Percentiles rank a stretch among this genome's conserved stretches.
Conservation (phyloP, 2,113 vertebrate genomes). For the Chaetodon trifascialis region DNA sequence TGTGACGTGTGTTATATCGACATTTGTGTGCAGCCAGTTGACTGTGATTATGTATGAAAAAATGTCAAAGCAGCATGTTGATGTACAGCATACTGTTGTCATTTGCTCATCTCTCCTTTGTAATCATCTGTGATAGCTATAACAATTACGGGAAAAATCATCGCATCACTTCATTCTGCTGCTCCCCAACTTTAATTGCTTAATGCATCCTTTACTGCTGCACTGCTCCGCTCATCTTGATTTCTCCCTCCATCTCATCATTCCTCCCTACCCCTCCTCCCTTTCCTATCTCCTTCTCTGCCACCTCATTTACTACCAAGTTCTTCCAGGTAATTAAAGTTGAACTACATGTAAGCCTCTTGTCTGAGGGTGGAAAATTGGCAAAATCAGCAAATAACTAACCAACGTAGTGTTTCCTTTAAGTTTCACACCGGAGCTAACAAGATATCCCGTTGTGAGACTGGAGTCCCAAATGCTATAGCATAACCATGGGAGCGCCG, state of each 20-base stretch:
- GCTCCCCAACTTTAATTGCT: slow-evolving; percentile 91
- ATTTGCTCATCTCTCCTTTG: slow-evolving; percentile 77
- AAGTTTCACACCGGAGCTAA: slow-evolving; percentile 22
- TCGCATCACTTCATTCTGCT: slow-evolving; percentile 84
- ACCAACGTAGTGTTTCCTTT: slow-evolving; percentile 27
- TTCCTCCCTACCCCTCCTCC: slow-evolving; percentile 37
- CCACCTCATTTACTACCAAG: slow-evolving; percentile 65
- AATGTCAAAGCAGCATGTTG: slow-evolving; percentile 79
- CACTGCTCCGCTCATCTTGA: slow-evolving; percentile 64
- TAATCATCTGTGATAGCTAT: slow-evolving; percentile 89
- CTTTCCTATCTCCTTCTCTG: slow-evolving; percentile 70
- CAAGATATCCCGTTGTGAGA: slow-evolving; percentile 8
- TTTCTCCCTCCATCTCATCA: slow-evolving; percentile 56
- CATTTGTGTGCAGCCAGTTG: slow-evolving; percentile 48
- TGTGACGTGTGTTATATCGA: slow-evolving; percentile 51
- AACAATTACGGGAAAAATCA: slow-evolving; percentile 90
- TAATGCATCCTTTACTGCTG: slow-evolving; percentile 88
- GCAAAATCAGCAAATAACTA: slow-evolving; percentile 54
- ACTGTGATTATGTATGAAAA: slow-evolving; percentile 68
- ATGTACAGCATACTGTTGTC: slow-evolving; percentile 82
- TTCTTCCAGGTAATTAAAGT: slow-evolving; percentile 77
- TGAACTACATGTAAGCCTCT: slow-evolving; percentile 67
- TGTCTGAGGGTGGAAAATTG: slow-evolving; percentile 47
- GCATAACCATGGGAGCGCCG: not conserved
- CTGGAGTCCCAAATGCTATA: not conserved